phyloP scores from a whole-genome alignment of 2,113 vertebrate genomes.

The Percina caprodes region DNA sequence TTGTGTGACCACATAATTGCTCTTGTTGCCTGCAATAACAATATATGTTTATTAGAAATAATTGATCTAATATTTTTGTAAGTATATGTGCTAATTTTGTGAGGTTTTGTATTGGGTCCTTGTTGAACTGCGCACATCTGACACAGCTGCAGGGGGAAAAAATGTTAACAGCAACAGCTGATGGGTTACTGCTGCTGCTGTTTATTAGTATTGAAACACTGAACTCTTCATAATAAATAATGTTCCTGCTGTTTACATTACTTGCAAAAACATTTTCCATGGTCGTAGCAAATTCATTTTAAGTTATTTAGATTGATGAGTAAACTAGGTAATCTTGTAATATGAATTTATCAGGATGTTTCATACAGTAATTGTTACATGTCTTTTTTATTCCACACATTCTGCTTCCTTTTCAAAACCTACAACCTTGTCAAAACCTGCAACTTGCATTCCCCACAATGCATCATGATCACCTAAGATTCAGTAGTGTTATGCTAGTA shows the following conservation, averaged over 20 bases:
- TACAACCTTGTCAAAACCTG: too few species aligned
- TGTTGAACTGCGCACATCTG: neutral
- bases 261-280: neutral
- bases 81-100: neutral
- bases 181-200: slow-evolving; percentile 10
- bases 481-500: too few species aligned
- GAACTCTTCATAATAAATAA: neutral
- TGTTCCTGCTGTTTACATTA: neutral
- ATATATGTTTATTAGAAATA: neutral
- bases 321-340: neutral
- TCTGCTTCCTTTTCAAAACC: too few species aligned
- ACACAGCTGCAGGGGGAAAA: slow-evolving; percentile 1
- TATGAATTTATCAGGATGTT: neutral
- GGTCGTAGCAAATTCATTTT: neutral
- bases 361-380: neutral
- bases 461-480: too few species aligned
- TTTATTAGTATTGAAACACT: slow-evolving; percentile 9
- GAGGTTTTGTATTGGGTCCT: neutral
- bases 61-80: neutral
- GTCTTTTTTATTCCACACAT: too few species aligned
- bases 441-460: too few species aligned
- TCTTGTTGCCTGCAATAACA: neutral
- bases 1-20: neutral
- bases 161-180: neutral
- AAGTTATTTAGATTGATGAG: neutral